phyloP scores from a whole-genome alignment of 2,113 vertebrate species.

The Tiliqua scincoides region DNA sequence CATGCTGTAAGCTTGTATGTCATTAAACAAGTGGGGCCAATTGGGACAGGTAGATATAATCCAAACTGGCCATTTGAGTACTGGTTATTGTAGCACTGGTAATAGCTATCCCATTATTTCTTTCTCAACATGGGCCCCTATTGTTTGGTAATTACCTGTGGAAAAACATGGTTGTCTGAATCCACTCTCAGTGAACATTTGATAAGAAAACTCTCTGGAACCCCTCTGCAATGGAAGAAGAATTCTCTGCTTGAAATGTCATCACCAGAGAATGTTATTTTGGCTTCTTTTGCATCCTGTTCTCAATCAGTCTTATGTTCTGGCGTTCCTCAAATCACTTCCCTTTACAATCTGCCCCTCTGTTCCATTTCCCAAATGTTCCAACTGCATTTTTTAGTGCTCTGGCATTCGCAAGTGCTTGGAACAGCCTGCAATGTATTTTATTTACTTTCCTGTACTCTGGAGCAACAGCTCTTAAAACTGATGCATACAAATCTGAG shows the following conservation, averaged over 20 bases:
- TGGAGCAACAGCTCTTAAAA: background rate
- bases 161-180: background rate
- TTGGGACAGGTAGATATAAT: too few species aligned
- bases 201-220: background rate
- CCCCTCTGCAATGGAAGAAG: background rate
- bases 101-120: background rate
- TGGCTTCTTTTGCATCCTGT: constrained; percentile 11
- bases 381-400: background rate
- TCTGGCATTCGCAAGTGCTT: constrained; percentile 2
- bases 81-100: background rate
- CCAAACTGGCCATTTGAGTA: too few species aligned
- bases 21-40: too few species aligned
- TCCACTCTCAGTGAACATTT: background rate
- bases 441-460: background rate
- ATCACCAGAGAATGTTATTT: background rate
- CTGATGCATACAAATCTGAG: background rate
- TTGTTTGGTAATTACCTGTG: background rate
- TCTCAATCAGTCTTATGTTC: background rate
- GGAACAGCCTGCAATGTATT: background rate
- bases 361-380: background rate
- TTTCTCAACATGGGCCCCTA: background rate
- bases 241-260: constrained; percentile 7
- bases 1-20: too few species aligned
- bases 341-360: background rate
- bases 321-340: background rate